phyloP scores from a whole-genome alignment of 2,113 vertebrate species.

The Aviceda subcristata region DNA sequence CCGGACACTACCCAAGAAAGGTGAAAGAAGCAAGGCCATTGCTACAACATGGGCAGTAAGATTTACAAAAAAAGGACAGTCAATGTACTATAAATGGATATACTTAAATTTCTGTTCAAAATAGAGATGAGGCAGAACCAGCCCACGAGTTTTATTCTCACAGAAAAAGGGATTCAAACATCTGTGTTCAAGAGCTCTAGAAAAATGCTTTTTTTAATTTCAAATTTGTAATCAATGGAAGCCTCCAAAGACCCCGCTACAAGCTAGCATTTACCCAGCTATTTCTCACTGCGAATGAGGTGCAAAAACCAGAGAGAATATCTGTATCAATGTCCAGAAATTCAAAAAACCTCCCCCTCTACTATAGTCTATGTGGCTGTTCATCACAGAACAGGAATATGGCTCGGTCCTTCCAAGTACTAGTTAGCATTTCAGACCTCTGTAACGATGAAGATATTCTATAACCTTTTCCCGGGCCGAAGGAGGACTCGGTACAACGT shows the following conservation, averaged over 20 bases:
- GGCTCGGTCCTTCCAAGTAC: rapidly evolving
- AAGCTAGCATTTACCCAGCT: background rate
- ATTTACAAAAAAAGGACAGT: too few relatives aligned
- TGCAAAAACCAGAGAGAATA: background rate
- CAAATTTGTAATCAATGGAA: background rate
- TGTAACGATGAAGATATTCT: background rate
- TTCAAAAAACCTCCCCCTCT: too few relatives aligned
- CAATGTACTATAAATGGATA: rapidly evolving
- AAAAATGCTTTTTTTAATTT: background rate
- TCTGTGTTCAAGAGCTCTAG: background rate
- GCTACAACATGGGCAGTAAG: background rate
- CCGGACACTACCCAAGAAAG: background rate
- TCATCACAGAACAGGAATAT: background rate
- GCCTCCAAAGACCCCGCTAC: background rate
- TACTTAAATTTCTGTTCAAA: background rate
- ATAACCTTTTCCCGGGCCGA: background rate
- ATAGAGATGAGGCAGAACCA: background rate
- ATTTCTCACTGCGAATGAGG: background rate
- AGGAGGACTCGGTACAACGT: rapidly evolving
- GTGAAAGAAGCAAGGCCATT: background rate
- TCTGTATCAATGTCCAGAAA: background rate
- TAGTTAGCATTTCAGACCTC: background rate
- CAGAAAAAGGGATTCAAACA: background rate
- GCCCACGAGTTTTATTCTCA: background rate
- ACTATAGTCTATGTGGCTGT: rapidly evolving